These are phyloP conservation scores for Sterrhoptilus dennistouni DNA, from an alignment of 2,113 vertebrate genomes.

Conservation along the genomic window DNA sequence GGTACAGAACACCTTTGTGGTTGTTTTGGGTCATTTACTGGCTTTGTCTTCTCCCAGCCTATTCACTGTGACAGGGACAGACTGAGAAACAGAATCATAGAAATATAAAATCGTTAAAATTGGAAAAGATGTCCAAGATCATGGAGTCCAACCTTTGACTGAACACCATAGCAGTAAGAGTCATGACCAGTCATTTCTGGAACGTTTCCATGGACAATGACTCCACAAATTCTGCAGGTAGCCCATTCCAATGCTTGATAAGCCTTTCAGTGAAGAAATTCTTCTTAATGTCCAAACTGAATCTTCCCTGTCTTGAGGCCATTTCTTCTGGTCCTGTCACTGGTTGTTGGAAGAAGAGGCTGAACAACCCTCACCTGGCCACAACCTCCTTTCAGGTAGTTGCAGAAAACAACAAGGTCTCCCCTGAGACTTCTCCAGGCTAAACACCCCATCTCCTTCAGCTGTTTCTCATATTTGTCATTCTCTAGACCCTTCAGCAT, in stretches of 20 bases:
- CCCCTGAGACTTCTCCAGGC: background rate
- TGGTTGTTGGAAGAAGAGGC: background rate
- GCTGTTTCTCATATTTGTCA: background rate
- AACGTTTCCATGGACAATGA: accelerated
- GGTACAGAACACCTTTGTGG: background rate
- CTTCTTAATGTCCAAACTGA: background rate
- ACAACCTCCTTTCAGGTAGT: background rate
- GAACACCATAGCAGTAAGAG: background rate
- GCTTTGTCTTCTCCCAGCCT: background rate
- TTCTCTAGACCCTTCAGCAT: background rate
- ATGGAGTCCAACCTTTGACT: background rate
- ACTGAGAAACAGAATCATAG: background rate
- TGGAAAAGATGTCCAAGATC: background rate
- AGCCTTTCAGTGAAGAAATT: background rate
- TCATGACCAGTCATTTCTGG: background rate
- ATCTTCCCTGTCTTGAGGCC: background rate
- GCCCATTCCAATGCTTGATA: background rate
- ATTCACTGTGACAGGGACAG: background rate
- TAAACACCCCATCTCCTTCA: background rate
- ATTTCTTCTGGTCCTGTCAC: background rate
- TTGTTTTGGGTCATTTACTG: background rate
- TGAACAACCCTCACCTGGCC: accelerated
- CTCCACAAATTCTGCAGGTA: no score
- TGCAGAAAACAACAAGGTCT: background rate
- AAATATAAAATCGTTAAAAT: background rate